Conservation (phyloP, 1,140 invertebrate species). For the Zaprionus inermis region DNA sequence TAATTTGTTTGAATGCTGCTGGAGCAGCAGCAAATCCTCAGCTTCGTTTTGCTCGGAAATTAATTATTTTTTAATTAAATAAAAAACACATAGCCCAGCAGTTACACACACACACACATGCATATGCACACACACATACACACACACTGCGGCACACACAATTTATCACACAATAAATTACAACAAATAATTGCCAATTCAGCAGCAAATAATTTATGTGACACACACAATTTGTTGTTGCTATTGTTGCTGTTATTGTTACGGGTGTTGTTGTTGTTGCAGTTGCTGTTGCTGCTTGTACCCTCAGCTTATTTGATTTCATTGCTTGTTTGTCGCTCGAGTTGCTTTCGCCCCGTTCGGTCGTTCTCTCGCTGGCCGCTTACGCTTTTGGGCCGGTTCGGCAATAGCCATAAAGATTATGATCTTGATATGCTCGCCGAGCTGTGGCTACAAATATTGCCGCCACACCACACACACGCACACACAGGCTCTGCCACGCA, state of each 20-base stretch:
- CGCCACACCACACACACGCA: slow-evolving; percentile 6
- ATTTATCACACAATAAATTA: slow-evolving; percentile 67
- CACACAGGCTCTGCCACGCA: slow-evolving; percentile 10
- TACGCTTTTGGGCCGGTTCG: slow-evolving; percentile 40
- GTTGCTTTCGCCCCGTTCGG: slow-evolving; percentile 38
- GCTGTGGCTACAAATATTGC: slow-evolving; percentile 48
- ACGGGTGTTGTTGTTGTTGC: slow-evolving; percentile 10
- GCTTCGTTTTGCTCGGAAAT: slow-evolving; percentile 43
- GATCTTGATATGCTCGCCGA: slow-evolving; percentile 54
- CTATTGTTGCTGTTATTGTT: slow-evolving; percentile 31
- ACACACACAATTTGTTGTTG: slow-evolving; percentile 59
- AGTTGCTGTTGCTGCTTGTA: slow-evolving; percentile 32
- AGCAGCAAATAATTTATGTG: slow-evolving; percentile 65
- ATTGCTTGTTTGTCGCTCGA: slow-evolving; percentile 59
- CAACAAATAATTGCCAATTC: slow-evolving; percentile 66
- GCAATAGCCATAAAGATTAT: slow-evolving; percentile 62
- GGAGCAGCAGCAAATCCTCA: slow-evolving; percentile 36
- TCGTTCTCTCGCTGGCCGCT: slow-evolving; percentile 21
- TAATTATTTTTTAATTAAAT: slow-evolving; percentile 64
- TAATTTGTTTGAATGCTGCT: slow-evolving; percentile 58
- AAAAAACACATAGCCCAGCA: slow-evolving; percentile 46
- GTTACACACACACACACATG: slow-evolving; percentile 6
- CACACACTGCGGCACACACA: slow-evolving; percentile 25
- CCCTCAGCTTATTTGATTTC: slow-evolving; percentile 55
- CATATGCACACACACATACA: slow-evolving; percentile 2